These are phyloP conservation scores for Lasioglossum oenotherae DNA, from an alignment of 2,888 invertebrate genomes.

Conservation along the genomic window DNA sequence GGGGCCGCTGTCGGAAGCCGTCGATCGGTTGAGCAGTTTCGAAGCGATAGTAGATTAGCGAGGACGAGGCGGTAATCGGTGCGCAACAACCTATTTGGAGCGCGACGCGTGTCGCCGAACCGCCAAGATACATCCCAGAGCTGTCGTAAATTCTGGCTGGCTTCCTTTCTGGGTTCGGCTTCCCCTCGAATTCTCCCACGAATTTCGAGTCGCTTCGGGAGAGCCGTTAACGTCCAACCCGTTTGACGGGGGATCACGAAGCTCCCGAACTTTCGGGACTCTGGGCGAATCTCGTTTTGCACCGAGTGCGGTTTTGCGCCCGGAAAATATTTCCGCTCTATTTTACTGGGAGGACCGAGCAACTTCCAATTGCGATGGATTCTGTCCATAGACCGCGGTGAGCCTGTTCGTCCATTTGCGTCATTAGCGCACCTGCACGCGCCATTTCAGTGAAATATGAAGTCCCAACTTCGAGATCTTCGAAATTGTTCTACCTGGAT, in stretches of 20 bases:
- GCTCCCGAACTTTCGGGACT: not conserved
- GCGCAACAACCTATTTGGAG: conserved; percentile 13
- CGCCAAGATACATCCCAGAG: conserved; percentile 1
- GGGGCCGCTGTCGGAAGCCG: not conserved
- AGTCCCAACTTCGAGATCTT: no score
- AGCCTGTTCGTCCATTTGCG: not conserved
- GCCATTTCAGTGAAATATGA: no score
- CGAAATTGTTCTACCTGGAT: no score
- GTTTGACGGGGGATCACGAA: not conserved
- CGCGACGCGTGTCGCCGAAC: not conserved
- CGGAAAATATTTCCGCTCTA: not conserved
- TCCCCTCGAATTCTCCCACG: not conserved
- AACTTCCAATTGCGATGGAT: not conserved
- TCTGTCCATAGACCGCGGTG: not conserved
- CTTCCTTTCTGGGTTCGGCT: not conserved
- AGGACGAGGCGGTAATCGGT: not conserved
- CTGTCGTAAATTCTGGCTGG: not conserved
- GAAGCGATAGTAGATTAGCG: not conserved
- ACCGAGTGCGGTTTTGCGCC: not conserved
- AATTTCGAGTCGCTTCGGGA: not conserved
- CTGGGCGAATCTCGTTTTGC: not conserved
- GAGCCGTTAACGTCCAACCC: not conserved
- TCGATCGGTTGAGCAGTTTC: not conserved
- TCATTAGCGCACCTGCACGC: not conserved
- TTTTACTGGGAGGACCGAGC: not conserved